phyloP scores from a whole-genome alignment of 2,888 invertebrate species.

The Spilosoma lubricipeda region DNA sequence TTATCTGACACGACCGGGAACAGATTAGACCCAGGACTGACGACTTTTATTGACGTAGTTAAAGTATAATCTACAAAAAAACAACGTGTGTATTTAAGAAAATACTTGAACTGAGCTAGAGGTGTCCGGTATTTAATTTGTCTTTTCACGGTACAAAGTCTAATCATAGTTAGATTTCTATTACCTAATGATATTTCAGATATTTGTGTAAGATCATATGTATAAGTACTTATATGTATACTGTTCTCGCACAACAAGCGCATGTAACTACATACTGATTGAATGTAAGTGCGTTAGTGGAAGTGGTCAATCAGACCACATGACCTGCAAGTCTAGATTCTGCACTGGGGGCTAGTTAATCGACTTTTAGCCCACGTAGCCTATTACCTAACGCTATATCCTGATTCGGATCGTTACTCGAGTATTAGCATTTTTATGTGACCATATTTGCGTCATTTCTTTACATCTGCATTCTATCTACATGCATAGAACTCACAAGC shows the following conservation, averaged over 20 bases:
- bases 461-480: background rate
- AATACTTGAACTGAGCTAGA: background rate
- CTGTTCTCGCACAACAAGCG: background rate
- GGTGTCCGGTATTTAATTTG: background rate
- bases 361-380: constrained; percentile 66
- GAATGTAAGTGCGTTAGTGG: constrained; percentile 67
- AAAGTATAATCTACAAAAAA: too few relatives aligned
- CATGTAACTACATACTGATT: constrained; percentile 51
- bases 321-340: constrained; percentile 78
- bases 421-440: constrained; percentile 31
- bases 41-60: too few relatives aligned
- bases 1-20: too few relatives aligned
- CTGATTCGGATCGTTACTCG: constrained; percentile 40
- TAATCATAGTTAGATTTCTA: background rate
- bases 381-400: constrained; percentile 56
- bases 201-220: background rate
- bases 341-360: constrained; percentile 64
- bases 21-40: too few relatives aligned
- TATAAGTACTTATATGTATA: background rate
- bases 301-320: constrained; percentile 80
- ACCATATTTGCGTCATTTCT: constrained; percentile 23
- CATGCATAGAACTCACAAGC: background rate
- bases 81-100: background rate
- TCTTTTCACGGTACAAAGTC: background rate
- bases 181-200: background rate